Evolutionary conservation across 2,797 vertebrate genomes (phyloP).

Genomic region (Hippopotamyrus pictus): DNA sequence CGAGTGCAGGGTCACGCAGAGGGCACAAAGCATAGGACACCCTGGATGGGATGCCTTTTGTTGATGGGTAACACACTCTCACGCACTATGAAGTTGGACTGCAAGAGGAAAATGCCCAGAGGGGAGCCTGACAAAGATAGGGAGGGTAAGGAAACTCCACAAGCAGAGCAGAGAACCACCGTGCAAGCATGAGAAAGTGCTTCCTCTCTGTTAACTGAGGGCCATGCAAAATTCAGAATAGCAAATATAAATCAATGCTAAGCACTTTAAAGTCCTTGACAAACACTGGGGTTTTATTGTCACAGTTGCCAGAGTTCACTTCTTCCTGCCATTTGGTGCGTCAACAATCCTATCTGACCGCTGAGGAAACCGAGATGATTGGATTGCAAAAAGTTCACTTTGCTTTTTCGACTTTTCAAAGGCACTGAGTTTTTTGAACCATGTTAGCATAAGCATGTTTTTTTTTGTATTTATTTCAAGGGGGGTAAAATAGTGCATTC

Average conservation of each 20-base stretch:
- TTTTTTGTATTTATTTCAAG: neutral
- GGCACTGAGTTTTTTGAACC: neutral
- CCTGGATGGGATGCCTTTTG: neutral
- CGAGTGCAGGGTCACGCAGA: neutral
- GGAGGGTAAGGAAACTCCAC: neutral
- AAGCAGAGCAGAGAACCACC: neutral
- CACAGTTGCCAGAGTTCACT: neutral
- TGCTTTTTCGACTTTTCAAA: neutral
- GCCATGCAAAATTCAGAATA: neutral
- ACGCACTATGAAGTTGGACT: neutral
- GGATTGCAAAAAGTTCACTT: neutral
- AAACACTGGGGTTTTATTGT: neutral
- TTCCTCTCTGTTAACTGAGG: neutral
- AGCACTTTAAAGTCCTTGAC: neutral
- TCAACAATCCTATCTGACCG: neutral
- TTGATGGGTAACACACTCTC: neutral
- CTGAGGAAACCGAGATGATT: neutral
- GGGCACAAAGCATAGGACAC: neutral
- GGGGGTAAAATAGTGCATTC: neutral
- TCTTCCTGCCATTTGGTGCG: neutral
- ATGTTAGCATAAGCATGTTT: neutral
- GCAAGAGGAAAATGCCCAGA: neutral
- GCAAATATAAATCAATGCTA: neutral
- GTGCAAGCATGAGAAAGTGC: neutral
- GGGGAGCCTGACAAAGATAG: neutral